Percentiles rank a stretch among this genome's conserved stretches.
These are phyloP conservation scores for Amorpha juglandis DNA, from an alignment of 2,888 invertebrate species.

Conservation along the genomic window DNA sequence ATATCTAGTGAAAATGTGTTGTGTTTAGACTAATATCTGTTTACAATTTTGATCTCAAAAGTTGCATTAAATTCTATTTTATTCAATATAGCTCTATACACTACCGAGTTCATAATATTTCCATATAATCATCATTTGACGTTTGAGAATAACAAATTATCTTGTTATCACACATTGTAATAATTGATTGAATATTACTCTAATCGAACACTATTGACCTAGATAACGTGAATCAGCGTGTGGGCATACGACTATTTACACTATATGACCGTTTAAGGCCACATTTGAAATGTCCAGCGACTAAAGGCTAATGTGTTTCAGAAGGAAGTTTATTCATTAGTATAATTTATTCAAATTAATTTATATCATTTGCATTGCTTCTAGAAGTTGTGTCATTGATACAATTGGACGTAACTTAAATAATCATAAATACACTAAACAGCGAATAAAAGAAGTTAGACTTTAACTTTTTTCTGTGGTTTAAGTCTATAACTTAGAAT, in stretches of 20 bases:
- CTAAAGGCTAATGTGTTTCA: constrained; percentile 3
- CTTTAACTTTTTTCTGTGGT: too few relatives aligned
- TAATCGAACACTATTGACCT: constrained; percentile 8
- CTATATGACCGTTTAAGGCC: constrained; percentile 15
- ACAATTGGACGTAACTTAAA: background rate
- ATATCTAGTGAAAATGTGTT: background rate
- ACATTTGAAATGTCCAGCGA: background rate
- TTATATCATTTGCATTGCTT: background rate
- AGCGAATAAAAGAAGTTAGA: background rate
- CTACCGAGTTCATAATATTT: background rate
- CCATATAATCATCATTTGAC: background rate
- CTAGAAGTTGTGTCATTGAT: background rate
- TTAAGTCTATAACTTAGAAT: too few relatives aligned
- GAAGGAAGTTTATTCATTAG: constrained; percentile 1
- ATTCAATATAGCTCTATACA: background rate
- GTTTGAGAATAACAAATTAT: constrained; percentile 8
- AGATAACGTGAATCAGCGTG: constrained; percentile 14
- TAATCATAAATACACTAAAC: background rate
- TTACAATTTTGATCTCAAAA: background rate
- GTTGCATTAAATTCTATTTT: background rate
- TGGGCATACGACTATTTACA: constrained; percentile 1
- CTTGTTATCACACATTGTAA: constrained; percentile 12
- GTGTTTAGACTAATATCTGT: background rate
- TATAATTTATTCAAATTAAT: background rate
- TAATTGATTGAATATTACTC: constrained; percentile 8